Evolutionary conservation across 2,888 invertebrate genomes (phyloP).

Genomic region (Zhengitettix transpicula): DNA sequence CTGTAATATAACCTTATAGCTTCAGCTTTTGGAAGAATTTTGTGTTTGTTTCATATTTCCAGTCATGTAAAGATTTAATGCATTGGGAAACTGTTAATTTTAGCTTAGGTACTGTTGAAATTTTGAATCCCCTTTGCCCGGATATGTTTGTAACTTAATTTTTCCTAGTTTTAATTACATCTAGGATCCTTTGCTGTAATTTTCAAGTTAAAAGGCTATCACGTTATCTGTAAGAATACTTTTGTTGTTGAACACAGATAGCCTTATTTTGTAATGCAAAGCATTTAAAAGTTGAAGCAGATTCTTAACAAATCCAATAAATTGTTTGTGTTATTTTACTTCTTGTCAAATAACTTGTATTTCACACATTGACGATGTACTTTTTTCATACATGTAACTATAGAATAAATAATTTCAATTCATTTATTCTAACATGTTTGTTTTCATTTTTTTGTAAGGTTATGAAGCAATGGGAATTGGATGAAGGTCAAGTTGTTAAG

Average conservation of each 20-base stretch:
- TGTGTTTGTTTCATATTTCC: background rate
- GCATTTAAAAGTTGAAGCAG: no score
- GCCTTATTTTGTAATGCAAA: no score
- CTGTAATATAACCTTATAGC: background rate
- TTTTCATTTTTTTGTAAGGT: slow-evolving; percentile 65
- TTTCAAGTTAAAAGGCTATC: background rate
- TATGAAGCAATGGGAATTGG: slow-evolving; percentile 70
- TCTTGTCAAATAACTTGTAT: background rate
- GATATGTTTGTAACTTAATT: no score
- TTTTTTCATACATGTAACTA: slow-evolving; percentile 1
- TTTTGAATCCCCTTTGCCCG: no score
- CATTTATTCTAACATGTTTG: slow-evolving; percentile 42
- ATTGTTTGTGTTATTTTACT: background rate
- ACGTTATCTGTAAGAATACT: background rate
- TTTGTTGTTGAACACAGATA: no score
- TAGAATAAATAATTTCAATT: slow-evolving; percentile 7
- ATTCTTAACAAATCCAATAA: background rate
- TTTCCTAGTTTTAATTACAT: background rate
- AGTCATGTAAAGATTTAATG: background rate
- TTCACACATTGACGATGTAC: background rate
- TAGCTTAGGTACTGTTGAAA: background rate
- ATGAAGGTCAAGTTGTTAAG: slow-evolving; percentile 35
- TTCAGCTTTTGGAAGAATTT: background rate
- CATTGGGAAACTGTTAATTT: background rate
- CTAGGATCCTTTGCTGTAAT: background rate